These are phyloP conservation scores for Thamnophis sirtalis DNA, from an alignment of 2,113 vertebrate genomes.

Conservation along the genomic window DNA sequence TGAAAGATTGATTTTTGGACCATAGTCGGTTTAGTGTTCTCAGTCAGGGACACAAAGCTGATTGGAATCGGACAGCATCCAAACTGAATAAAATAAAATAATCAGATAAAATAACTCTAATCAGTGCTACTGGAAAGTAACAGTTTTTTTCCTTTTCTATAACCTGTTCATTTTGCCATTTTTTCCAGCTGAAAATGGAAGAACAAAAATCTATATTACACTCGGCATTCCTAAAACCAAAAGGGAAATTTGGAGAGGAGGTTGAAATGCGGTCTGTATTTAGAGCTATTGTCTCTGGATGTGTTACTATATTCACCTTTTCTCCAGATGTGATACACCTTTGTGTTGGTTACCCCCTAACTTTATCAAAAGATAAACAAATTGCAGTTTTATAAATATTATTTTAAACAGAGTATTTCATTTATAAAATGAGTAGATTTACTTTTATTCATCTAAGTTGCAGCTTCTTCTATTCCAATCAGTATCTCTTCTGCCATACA, in stretches of 20 bases:
- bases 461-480: neutral
- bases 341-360: neutral
- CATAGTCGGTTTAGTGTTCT: neutral
- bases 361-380: neutral
- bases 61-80: neutral
- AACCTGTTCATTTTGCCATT: neutral
- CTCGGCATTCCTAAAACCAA: neutral
- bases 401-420: neutral
- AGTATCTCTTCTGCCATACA: neutral
- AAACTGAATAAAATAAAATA: neutral
- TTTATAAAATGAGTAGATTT: neutral
- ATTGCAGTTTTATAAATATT: neutral
- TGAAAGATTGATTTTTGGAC: neutral
- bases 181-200: neutral
- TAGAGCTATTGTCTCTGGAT: neutral
- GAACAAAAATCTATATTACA: neutral
- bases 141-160: neutral
- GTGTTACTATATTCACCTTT: neutral
- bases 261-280: neutral
- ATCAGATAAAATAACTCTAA: neutral
- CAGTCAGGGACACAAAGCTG: neutral
- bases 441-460: neutral
- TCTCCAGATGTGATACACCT: neutral
- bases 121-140: neutral
- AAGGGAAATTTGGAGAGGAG: neutral